A percentile compares a stretch with the other conserved stretches of the same genome.
These are phyloP conservation scores for Acleris laterana DNA, from an alignment of 2,888 invertebrate species.

Conservation along the genomic window DNA sequence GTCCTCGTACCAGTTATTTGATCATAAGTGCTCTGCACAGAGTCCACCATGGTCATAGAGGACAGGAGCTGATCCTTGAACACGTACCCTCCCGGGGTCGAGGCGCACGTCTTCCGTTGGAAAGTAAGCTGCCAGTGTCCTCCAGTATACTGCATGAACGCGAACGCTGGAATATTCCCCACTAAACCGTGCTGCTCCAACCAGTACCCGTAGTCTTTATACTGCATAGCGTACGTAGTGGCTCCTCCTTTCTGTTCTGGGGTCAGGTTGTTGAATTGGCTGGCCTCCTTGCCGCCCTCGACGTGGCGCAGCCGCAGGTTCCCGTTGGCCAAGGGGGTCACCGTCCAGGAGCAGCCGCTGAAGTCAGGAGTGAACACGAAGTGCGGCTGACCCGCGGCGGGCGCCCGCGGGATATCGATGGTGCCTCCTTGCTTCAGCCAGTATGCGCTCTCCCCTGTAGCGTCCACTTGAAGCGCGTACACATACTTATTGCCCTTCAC, in stretches of 20 bases:
- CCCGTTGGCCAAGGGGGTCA: slow-evolving; percentile 4
- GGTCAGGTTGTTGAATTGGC: slow-evolving; percentile 8
- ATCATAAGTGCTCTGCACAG: not conserved
- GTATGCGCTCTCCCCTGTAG: slow-evolving; percentile 4
- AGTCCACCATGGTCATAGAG: slow-evolving; percentile 3
- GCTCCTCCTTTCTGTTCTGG: slow-evolving; percentile 6
- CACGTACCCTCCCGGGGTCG: slow-evolving; percentile 1
- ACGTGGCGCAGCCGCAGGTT: slow-evolving; percentile 10
- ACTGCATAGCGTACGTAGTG: slow-evolving; percentile 17
- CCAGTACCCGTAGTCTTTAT: slow-evolving; percentile 12
- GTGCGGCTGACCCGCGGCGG: not conserved
- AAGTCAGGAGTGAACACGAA: slow-evolving; percentile 20
- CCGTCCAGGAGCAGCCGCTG: slow-evolving; percentile 15
- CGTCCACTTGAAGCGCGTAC: slow-evolving; percentile 17
- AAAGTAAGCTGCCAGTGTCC: slow-evolving; percentile 3
- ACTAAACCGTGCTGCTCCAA: not conserved
- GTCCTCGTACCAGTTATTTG: slow-evolving; percentile 3
- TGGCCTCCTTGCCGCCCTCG: slow-evolving; percentile 5
- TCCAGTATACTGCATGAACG: slow-evolving; percentile 9
- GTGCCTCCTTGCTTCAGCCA: slow-evolving; percentile 15
- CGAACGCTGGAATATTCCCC: slow-evolving; percentile 11
- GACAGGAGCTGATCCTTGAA: slow-evolving; percentile 5
- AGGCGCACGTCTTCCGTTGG: slow-evolving; percentile 5
- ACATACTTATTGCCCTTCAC: slow-evolving; percentile 10
- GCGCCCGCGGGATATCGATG: slow-evolving; percentile 8